Base-by-base conservation (phyloP, 2,888 invertebrate species). In the Troides oblongomaculatus region DNA sequence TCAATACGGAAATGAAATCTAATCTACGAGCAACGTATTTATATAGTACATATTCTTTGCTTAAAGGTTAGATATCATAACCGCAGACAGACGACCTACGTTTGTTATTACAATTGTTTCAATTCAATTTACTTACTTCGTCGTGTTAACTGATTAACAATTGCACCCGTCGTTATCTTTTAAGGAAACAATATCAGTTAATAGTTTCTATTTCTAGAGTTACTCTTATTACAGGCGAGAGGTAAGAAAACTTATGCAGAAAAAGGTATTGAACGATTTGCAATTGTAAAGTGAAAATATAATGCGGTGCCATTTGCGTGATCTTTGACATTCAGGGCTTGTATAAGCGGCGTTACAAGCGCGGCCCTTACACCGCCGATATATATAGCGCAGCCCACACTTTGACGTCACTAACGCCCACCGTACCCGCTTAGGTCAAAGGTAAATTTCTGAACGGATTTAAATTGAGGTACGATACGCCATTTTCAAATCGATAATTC, bases 311-410 rank as follows among this genome's bases (percentile, higher is more conserved):
- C 21, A n/a, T 64, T 64, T 56, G 62, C 57, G 25, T 58, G 65
- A 59, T 69, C 65, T 65, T 62, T 69, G 64, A 69, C 64, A 62
- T 65, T 65, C 62, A 69, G 61, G 65, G 66, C 62, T 62, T 18
- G 46, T 36, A 68, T 68, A 60, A 57, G 69, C 70, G 70, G 73
- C 74, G 72, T 72, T 71, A 73, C 71, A 46, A 70, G 64, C 61
- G 56, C 74, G 77, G 75, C 78, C 77, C 77, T 74, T 76, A 77
- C 68, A 74, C 74, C 77, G 76, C 76, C 77, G 79, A 80, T 80
- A 80, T 78, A 81, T 80, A 82, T 81, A 81, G 80, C 80, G 74
- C 83, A 65, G 76, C 81, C 84, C 78, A 85, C 81, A 78, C 78
- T 74, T 76, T 77, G 78, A 82, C 83, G 81, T 81, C 82, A 83